Percentiles rank a stretch among this genome's conserved stretches.
Conservation (phyloP, 2,888 invertebrate genomes). For the Macaria notata region DNA sequence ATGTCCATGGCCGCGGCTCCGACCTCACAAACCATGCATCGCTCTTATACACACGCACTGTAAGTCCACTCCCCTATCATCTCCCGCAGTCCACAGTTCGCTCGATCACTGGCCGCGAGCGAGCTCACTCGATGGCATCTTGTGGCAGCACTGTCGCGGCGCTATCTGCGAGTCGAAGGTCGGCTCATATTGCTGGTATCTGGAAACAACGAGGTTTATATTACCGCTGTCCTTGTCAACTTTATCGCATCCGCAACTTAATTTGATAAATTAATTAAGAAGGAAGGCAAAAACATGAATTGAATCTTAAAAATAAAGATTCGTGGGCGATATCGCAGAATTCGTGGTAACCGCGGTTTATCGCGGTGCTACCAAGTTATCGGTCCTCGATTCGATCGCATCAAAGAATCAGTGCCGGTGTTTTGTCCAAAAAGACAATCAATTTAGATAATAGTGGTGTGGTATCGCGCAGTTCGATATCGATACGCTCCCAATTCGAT, state of each 20-base stretch:
- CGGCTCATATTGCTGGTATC: conserved; percentile 60
- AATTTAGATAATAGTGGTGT: conserved; percentile 75
- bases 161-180: conserved; percentile 38
- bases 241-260: conserved; percentile 11
- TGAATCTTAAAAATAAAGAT: conserved; percentile 24
- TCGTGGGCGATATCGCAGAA: conserved; percentile 20
- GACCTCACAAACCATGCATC: conserved; percentile 81
- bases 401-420: conserved; percentile 62
- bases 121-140: conserved; percentile 53
- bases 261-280: conserved; percentile 19
- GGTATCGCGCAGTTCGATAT: conserved; percentile 70
- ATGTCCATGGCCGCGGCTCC: conserved; percentile 76
- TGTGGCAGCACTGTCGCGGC: conserved; percentile 35
- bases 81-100: conserved; percentile 53
- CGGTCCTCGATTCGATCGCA: conserved; percentile 43
- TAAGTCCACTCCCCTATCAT: conserved; percentile 75
- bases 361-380: conserved; percentile 32
- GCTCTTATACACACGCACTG: conserved; percentile 75
- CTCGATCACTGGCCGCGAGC: conserved; percentile 44
- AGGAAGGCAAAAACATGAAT: conserved; percentile 23
- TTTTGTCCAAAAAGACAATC: conserved; percentile 75
- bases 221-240: conserved; percentile 7
- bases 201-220: conserved; percentile 45
- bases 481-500: conserved; percentile 79
- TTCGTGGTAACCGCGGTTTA: conserved; percentile 29